These are phyloP conservation scores for Liparis tanakae DNA, from an alignment of 2,797 vertebrate species.

Conservation along the genomic window DNA sequence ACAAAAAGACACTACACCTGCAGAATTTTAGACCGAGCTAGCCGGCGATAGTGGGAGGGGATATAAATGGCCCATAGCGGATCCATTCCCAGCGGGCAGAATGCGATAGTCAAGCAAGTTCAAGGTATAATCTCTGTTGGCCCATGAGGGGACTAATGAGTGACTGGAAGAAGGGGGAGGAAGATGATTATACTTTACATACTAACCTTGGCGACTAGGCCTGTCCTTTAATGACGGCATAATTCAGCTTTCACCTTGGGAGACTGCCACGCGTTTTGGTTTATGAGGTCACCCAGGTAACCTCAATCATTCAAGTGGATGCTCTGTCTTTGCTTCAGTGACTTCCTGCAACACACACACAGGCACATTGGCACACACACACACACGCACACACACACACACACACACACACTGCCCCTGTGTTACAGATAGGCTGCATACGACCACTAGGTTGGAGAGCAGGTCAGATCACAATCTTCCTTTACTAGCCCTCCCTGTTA, in stretches of 20 bases:
- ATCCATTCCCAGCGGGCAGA: slow-evolving; percentile 76
- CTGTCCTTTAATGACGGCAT: slow-evolving; percentile 89
- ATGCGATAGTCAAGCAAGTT: slow-evolving; percentile 80
- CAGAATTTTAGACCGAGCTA: slow-evolving; percentile 61
- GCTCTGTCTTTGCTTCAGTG: slow-evolving; percentile 85
- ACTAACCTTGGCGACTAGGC: slow-evolving; percentile 87
- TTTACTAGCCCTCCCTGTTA: slow-evolving; percentile 53
- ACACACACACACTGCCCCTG: slow-evolving; percentile 44
- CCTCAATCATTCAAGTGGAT: slow-evolving; percentile 89
- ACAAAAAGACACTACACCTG: slow-evolving; percentile 63
- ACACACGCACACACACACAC: slow-evolving; percentile 50
- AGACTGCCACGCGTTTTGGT: slow-evolving; percentile 87
- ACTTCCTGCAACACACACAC: slow-evolving; percentile 72
- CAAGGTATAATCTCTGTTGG: slow-evolving; percentile 84
- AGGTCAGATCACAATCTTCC: slow-evolving; percentile 69
- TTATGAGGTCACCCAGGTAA: slow-evolving; percentile 87
- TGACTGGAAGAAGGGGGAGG: slow-evolving; percentile 80
- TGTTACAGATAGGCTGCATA: slow-evolving; percentile 62
- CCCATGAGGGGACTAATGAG: slow-evolving; percentile 85
- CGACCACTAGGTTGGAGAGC: slow-evolving; percentile 49
- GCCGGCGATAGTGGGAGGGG: slow-evolving; percentile 62
- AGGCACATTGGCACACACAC: slow-evolving; percentile 17
- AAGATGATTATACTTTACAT: slow-evolving; percentile 88
- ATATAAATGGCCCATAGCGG: slow-evolving; percentile 81
- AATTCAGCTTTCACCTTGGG: slow-evolving; percentile 89